phyloP scores from a whole-genome alignment of 1,140 invertebrate genomes.

The Microplitis demolitor region DNA sequence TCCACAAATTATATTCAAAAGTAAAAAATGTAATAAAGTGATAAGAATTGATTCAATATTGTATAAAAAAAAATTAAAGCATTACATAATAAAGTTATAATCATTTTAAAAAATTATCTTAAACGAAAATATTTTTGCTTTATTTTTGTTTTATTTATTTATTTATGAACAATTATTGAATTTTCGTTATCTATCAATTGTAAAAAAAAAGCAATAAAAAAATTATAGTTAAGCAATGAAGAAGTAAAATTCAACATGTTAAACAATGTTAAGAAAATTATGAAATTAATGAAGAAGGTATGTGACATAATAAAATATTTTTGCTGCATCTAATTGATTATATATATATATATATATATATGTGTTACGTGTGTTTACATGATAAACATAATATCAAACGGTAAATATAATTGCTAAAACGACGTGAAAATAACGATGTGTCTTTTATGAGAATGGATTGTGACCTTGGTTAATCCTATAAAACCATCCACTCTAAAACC shows the following conservation, averaged over 20 bases:
- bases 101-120: not conserved
- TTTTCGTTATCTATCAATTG: not conserved
- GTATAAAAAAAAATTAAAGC: not conserved
- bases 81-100: not conserved
- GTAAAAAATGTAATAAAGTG: too few relatives aligned
- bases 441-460: not conserved
- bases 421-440: not conserved
- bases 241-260: constrained; percentile 13
- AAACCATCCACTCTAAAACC: too few relatives aligned
- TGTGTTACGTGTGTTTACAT: not conserved
- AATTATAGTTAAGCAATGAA: constrained; percentile 3
- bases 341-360: too few relatives aligned
- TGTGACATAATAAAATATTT: constrained; percentile 2
- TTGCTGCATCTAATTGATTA: not conserved
- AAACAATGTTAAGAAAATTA: not conserved
- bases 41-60: too few relatives aligned
- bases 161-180: not conserved
- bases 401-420: not conserved
- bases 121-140: not conserved
- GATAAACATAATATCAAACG: not conserved
- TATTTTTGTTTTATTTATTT: not conserved
- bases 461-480: not conserved
- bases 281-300: constrained; percentile 33
- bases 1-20: too few relatives aligned
- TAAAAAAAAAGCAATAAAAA: constrained; percentile 2